A percentile compares a stretch with the other conserved stretches of the same genome.
Evolutionary conservation across 2,797 vertebrate species (phyloP).

Genomic region (Acestrorhynchus altus): DNA sequence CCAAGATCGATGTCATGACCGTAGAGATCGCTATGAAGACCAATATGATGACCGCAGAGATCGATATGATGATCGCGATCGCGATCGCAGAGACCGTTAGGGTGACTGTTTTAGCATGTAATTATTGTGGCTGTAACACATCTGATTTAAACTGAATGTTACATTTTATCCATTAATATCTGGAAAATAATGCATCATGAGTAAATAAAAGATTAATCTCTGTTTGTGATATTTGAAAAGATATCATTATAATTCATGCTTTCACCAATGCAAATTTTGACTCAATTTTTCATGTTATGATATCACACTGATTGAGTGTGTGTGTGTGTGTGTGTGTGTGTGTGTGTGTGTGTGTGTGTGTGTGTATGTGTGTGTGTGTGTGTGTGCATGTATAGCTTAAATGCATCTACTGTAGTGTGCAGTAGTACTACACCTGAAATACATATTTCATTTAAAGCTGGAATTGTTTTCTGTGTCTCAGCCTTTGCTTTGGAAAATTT

Average conservation of each 20-base stretch:
- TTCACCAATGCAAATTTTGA: not conserved
- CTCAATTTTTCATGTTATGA: not conserved
- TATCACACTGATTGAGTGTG: not conserved
- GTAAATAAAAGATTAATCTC: not conserved
- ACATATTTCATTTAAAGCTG: not conserved
- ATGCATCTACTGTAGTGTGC: not conserved
- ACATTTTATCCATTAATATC: not conserved
- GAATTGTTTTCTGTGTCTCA: not conserved
- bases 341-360: no score
- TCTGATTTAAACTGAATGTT: not conserved
- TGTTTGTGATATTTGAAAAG: not conserved
- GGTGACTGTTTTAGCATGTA: constrained; percentile 21
- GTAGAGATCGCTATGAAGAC: no score
- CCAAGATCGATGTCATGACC: not conserved
- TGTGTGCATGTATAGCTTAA: no score
- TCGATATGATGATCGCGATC: not conserved
- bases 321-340: no score
- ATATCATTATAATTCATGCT: not conserved
- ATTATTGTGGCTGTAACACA: not conserved
- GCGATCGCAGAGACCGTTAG: constrained; percentile 19
- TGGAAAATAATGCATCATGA: not conserved
- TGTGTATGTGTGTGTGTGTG: no score
- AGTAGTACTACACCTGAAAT: not conserved
- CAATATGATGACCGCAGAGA: constrained; percentile 44
- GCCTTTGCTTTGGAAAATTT: not conserved